Evolutionary conservation across 1,140 invertebrate species (phyloP).

Genomic region (Eueides isabella): DNA sequence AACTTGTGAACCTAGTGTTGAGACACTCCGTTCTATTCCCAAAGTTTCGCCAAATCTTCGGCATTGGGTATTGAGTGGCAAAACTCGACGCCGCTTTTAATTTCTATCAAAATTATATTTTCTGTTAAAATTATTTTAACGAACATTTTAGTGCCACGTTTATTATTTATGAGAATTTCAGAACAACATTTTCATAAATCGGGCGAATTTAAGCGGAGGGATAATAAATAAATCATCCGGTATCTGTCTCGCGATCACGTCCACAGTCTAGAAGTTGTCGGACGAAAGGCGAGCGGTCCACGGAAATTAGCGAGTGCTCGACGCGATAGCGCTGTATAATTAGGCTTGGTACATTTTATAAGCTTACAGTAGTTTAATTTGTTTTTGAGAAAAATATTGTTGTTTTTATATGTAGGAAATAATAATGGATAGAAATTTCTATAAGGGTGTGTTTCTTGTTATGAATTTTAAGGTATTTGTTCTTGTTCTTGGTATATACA

Average conservation of each 20-base stretch:
- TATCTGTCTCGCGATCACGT: constrained; percentile 67
- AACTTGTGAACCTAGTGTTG: too few species aligned
- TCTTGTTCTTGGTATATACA: too few species aligned
- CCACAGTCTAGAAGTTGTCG: constrained; percentile 67
- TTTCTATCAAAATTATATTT: constrained; percentile 1
- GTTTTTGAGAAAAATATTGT: neutral
- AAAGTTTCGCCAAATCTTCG: too few species aligned
- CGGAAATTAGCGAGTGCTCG: constrained; percentile 78
- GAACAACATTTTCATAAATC: constrained; percentile 39
- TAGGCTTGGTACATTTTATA: constrained; percentile 45
- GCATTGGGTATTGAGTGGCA: too few species aligned
- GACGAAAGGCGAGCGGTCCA: constrained; percentile 65
- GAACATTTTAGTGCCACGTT: constrained; percentile 9
- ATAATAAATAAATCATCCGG: constrained; percentile 70
- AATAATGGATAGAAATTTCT: neutral
- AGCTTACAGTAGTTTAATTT: constrained; percentile 3
- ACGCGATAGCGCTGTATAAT: constrained; percentile 72
- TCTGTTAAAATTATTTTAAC: neutral
- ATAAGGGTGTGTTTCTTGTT: neutral
- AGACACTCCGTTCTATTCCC: too few species aligned
- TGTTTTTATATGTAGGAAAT: neutral
- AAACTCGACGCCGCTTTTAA: too few species aligned
- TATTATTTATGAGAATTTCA: constrained; percentile 28
- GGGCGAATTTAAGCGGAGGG: constrained; percentile 41
- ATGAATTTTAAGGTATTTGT: neutral